These are phyloP conservation scores for Ariolimax columbianus DNA, from an alignment of 2,888 invertebrate species.

Conservation along the genomic window DNA sequence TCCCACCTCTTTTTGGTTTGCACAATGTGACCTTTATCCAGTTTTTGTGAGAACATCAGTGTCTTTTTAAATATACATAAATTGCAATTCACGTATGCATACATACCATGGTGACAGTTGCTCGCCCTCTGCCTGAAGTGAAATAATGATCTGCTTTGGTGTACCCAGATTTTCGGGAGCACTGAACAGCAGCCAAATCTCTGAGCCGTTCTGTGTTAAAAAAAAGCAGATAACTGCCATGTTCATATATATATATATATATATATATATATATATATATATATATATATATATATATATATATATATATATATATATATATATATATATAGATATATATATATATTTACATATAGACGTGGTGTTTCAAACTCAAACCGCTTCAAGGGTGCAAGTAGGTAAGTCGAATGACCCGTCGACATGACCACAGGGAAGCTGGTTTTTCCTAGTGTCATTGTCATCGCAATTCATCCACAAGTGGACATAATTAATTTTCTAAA, in stretches of 20 bases:
- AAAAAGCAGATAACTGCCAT: neutral
- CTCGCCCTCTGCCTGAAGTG: neutral
- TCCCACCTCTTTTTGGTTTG: too few species aligned
- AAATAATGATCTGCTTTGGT: neutral
- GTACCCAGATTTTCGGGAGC: neutral
- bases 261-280: neutral
- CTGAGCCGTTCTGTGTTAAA: slow-evolving; percentile 5
- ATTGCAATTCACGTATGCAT: neutral
- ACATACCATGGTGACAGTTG: neutral
- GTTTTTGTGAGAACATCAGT: too few species aligned
- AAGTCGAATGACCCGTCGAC: too few species aligned
- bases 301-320: neutral
- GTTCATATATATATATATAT: neutral
- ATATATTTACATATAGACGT: neutral
- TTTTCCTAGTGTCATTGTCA: too few species aligned
- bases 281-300: neutral
- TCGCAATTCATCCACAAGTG: too few species aligned
- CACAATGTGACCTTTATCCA: too few species aligned
- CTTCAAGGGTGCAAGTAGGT: too few species aligned
- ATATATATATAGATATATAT: neutral
- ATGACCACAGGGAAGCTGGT: too few species aligned
- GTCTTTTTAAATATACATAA: neutral
- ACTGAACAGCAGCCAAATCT: slow-evolving; percentile 26
- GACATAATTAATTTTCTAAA: too few species aligned
- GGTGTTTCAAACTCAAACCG: too few species aligned